Evolutionary conservation across 2,113 vertebrate genomes (phyloP).

Genomic region (Oxyura jamaicensis): DNA sequence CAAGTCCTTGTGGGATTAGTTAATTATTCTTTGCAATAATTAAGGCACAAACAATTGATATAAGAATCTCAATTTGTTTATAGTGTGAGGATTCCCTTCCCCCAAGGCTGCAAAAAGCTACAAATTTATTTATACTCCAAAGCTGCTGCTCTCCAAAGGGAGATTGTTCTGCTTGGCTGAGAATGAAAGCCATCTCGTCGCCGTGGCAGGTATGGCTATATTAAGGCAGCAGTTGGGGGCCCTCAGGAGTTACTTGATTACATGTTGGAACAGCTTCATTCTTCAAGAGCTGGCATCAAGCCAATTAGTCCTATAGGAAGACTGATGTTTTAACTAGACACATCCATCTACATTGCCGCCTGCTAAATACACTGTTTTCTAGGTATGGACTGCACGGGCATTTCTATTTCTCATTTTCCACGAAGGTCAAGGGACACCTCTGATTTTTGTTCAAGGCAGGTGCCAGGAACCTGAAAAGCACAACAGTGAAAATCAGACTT

Average conservation of each 20-base stretch:
- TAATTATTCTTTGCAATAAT: slow-evolving; percentile 64
- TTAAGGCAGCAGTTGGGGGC: slow-evolving; percentile 48
- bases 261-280: slow-evolving; percentile 68
- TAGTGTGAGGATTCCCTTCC: not conserved
- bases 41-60: slow-evolving; percentile 56
- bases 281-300: slow-evolving; percentile 48
- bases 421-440: not conserved
- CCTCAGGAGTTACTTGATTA: slow-evolving; percentile 68
- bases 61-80: slow-evolving; percentile 50
- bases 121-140: slow-evolving; percentile 10
- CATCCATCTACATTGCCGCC: slow-evolving; percentile 44
- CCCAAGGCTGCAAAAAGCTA: slow-evolving; percentile 43
- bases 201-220: slow-evolving; percentile 60
- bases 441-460: not conserved
- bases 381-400: not conserved
- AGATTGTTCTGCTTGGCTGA: slow-evolving; percentile 65
- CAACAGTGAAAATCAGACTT: not conserved
- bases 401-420: slow-evolving; percentile 11
- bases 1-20: slow-evolving; percentile 16
- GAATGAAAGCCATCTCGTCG: slow-evolving; percentile 31
- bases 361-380: not conserved
- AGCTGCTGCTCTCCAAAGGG: slow-evolving; percentile 62
- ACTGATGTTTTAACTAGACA: slow-evolving; percentile 51
- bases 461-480: not conserved
- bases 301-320: slow-evolving; percentile 64